These are phyloP conservation scores for Phenacoccus solenopsis DNA, from an alignment of 1,140 invertebrate species.

Conservation along the genomic window DNA sequence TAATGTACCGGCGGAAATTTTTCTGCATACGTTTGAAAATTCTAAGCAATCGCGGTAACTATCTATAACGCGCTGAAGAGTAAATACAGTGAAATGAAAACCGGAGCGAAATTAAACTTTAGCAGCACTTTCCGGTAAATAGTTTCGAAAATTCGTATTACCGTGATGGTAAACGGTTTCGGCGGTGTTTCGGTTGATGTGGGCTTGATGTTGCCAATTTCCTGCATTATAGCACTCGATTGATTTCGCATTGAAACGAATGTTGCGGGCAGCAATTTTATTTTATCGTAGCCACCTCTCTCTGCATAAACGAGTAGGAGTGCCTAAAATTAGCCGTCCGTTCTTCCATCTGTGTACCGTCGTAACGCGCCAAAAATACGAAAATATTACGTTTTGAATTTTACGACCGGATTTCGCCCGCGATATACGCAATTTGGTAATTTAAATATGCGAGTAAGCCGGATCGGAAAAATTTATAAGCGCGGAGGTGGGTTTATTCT, in stretches of 20 bases:
- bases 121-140: constrained; percentile 10
- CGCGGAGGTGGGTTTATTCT: too few relatives aligned
- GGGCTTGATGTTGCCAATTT: constrained; percentile 17
- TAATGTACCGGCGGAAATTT: not conserved
- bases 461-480: too few relatives aligned
- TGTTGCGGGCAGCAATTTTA: constrained; percentile 17
- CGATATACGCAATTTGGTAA: too few relatives aligned
- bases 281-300: not conserved
- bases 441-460: too few relatives aligned
- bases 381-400: too few relatives aligned
- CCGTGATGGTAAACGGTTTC: constrained; percentile 6
- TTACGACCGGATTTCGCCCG: too few relatives aligned
- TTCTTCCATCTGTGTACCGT: too few relatives aligned
- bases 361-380: too few relatives aligned
- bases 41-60: not conserved
- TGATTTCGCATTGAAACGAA: constrained; percentile 15
- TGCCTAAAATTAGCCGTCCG: not conserved
- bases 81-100: constrained; percentile 9
- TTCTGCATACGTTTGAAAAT: not conserved
- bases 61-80: not conserved
- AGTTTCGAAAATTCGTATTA: constrained; percentile 11
- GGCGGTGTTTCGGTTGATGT: constrained; percentile 13
- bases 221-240: constrained; percentile 14
- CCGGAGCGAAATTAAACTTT: not conserved
- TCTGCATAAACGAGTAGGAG: not conserved